A percentile compares a stretch with the other conserved stretches of the same genome.
Conservation (phyloP, 2,797 vertebrate genomes). For the Ctenopoma multispine region DNA sequence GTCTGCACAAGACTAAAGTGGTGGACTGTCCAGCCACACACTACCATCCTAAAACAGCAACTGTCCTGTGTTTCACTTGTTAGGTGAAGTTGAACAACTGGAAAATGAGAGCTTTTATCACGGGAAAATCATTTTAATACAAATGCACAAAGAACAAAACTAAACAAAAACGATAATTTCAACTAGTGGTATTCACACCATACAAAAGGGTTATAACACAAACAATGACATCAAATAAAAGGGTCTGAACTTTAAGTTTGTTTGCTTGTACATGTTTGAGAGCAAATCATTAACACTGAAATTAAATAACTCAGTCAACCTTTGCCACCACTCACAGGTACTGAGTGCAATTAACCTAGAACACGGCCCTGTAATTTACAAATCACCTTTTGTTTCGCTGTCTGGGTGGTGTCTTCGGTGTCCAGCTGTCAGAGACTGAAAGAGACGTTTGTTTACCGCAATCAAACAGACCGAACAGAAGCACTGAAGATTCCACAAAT, state of each 20-base stretch:
- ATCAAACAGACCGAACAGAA: constrained; percentile 51
- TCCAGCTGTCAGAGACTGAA: constrained; percentile 67
- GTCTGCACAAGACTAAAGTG: neutral
- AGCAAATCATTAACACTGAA: constrained; percentile 34
- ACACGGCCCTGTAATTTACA: constrained; percentile 65
- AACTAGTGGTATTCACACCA: neutral
- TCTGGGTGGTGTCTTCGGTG: constrained; percentile 57
- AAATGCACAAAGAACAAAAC: constrained; percentile 15
- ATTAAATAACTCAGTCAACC: constrained; percentile 66
- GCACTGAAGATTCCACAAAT: constrained; percentile 60
- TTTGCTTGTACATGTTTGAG: constrained; percentile 32
- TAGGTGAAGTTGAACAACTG: neutral
- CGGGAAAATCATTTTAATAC: constrained; percentile 12
- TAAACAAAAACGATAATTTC: neutral
- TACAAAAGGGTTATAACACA: constrained; percentile 27
- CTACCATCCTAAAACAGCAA: neutral
- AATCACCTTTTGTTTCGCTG: constrained; percentile 72
- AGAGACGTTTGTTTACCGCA: constrained; percentile 68
- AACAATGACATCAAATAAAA: constrained; percentile 44
- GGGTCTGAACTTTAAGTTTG: constrained; percentile 53
- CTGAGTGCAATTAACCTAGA: constrained; percentile 56
- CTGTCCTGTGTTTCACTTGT: neutral
- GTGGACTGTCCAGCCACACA: neutral
- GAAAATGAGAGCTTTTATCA: neutral
- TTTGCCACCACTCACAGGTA: constrained; percentile 51